A percentile compares a stretch with the other conserved stretches of the same genome.
phyloP scores from a whole-genome alignment of 2,888 invertebrate genomes.

The Troides helena region DNA sequence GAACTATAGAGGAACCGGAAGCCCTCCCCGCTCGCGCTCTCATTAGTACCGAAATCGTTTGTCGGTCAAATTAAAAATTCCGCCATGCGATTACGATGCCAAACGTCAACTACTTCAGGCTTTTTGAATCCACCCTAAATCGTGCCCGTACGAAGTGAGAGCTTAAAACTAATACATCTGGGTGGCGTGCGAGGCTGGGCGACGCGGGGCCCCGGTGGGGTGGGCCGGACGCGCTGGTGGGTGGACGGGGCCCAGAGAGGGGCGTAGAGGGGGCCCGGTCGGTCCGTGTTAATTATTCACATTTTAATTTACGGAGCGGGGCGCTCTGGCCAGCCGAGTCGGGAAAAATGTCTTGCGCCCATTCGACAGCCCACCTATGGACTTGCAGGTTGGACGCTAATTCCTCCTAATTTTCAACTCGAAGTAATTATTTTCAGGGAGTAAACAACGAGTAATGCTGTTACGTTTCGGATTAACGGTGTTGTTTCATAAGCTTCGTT shows the following conservation, averaged over 20 bases:
- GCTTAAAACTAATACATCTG: conserved; percentile 79
- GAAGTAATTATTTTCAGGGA: conserved; percentile 11
- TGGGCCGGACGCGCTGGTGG: conserved; percentile 42
- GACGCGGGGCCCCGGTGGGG: conserved; percentile 37
- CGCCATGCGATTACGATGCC: conserved; percentile 55
- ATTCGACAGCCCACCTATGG: conserved; percentile 62
- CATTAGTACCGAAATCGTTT: conserved; percentile 28
- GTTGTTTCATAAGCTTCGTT: too few relatives aligned
- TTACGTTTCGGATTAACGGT: too few relatives aligned
- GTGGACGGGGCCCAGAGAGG: conserved; percentile 34
- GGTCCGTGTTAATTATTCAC: conserved; percentile 77
- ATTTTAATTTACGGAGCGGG: conserved; percentile 78
- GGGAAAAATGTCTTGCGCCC: conserved; percentile 74
- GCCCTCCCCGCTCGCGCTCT: conserved; percentile 17
- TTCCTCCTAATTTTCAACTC: conserved; percentile 32
- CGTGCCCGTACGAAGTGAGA: conserved; percentile 66
- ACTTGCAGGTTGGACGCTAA: conserved; percentile 33
- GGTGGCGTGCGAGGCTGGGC: conserved; percentile 48
- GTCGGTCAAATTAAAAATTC: conserved; percentile 41
- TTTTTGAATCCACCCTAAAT: conserved; percentile 57
- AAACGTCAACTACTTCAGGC: conserved; percentile 61
- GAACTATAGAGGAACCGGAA: neutral
- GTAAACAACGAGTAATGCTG: neutral
- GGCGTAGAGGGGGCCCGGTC: conserved; percentile 38
- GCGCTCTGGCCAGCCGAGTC: conserved; percentile 56